phyloP scores from a whole-genome alignment of 2,888 invertebrate genomes.

The Tenthredo distinguenda region DNA sequence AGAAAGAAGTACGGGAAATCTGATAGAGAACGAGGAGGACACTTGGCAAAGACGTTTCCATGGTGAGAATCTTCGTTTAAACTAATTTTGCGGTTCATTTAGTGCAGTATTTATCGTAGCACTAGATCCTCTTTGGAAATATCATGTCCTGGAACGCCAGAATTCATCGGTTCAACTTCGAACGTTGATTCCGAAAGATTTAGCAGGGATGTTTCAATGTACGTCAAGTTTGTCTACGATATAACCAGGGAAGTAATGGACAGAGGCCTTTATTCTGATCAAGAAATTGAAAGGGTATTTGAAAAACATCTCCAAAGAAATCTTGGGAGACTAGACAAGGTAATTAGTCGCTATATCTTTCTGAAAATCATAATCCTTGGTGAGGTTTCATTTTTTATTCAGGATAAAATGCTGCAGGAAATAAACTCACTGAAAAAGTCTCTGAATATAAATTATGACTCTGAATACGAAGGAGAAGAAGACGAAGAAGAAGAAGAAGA shows the following conservation, averaged over 20 bases:
- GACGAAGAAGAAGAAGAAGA: slow-evolving; percentile 55
- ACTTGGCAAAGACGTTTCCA: neutral
- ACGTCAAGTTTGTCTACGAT: slow-evolving; percentile 77
- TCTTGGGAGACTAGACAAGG: slow-evolving; percentile 77
- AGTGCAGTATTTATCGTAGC: neutral
- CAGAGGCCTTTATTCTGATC: slow-evolving; percentile 79
- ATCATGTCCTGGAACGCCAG: neutral
- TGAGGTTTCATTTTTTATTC: slow-evolving; percentile 52
- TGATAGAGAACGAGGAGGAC: neutral
- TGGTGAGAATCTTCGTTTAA: neutral
- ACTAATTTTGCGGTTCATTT: neutral
- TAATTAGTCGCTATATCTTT: slow-evolving; percentile 62
- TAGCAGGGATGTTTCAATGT: slow-evolving; percentile 69
- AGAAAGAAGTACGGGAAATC: neutral
- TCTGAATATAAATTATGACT: slow-evolving; percentile 75
- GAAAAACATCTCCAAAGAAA: slow-evolving; percentile 79
- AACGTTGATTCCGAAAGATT: neutral
- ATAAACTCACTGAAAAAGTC: slow-evolving; percentile 77
- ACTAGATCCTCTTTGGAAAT: neutral
- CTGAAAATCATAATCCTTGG: neutral
- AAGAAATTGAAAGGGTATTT: slow-evolving; percentile 79
- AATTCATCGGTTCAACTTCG: neutral
- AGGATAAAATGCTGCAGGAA: slow-evolving; percentile 78
- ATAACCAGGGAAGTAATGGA: slow-evolving; percentile 81
- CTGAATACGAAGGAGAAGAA: slow-evolving; percentile 63